These are phyloP conservation scores for Stegophylla sp. DNA, from an alignment of 2,888 invertebrate genomes.

Conservation along the genomic window DNA sequence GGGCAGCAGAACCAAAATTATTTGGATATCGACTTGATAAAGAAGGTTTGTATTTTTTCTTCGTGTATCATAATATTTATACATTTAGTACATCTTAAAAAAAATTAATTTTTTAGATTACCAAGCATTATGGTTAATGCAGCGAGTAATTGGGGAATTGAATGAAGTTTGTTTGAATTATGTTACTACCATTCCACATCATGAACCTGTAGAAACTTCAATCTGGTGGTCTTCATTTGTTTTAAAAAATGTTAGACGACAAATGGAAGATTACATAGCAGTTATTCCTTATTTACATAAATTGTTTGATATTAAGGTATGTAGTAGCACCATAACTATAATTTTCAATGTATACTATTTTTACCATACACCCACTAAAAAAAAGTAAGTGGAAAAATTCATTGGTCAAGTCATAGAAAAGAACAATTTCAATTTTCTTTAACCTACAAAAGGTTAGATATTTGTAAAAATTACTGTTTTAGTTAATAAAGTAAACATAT, in stretches of 20 bases:
- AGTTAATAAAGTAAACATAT: no score
- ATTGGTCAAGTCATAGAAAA: no score
- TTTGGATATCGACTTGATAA: conserved; percentile 72
- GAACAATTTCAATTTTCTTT: no score
- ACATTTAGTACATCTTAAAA: background rate
- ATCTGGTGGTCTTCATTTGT: conserved; percentile 71
- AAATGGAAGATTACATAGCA: conserved; percentile 91
- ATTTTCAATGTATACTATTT: background rate
- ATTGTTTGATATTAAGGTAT: conserved; percentile 70
- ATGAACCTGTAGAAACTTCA: conserved; percentile 61
- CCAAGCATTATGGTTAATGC: conserved; percentile 77
- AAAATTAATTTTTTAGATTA: conserved; percentile 68
- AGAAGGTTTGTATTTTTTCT: conserved; percentile 66
- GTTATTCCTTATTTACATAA: conserved; percentile 83
- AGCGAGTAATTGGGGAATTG: conserved; percentile 75
- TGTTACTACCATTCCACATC: conserved; percentile 1
- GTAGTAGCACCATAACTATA: background rate
- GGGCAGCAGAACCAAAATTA: conserved; percentile 72
- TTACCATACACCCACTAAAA: background rate
- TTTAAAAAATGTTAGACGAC: conserved; percentile 81
- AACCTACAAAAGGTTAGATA: no score
- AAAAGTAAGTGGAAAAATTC: conserved; percentile 6
- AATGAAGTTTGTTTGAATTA: conserved; percentile 74
- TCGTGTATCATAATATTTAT: background rate
- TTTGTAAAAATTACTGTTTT: no score